phyloP scores from a whole-genome alignment of 2,113 vertebrate species.

The Neomonachus schauinslandi region DNA sequence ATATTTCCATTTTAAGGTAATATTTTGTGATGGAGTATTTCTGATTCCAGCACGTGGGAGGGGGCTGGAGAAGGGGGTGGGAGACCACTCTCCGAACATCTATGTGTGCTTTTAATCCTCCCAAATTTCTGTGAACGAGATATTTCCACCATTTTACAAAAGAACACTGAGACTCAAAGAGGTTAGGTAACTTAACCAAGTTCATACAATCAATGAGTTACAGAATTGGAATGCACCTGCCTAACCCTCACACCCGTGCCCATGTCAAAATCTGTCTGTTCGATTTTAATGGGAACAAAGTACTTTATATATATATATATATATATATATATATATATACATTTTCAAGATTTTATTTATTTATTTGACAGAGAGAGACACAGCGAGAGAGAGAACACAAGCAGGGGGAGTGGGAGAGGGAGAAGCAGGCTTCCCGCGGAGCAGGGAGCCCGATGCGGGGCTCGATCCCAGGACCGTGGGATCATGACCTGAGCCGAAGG shows the following conservation, averaged over 20 bases:
- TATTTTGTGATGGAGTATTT: not conserved
- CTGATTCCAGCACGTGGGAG: not conserved
- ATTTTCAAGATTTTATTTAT: too few species aligned
- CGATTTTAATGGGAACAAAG: not conserved
- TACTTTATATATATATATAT: not conserved
- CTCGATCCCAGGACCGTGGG: too few species aligned
- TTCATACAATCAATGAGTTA: not conserved
- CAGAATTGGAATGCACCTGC: not conserved
- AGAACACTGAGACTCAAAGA: not conserved
- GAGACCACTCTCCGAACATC: not conserved
- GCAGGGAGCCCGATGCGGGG: too few species aligned
- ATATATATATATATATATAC: too few species aligned
- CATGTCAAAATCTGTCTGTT: not conserved
- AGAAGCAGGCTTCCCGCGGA: too few species aligned
- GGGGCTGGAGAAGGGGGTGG: not conserved
- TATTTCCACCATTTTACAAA: not conserved
- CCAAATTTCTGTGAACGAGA: not conserved
- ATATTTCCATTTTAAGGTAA: slow-evolving; percentile 48
- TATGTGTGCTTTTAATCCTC: not conserved
- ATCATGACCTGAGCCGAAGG: too few species aligned
- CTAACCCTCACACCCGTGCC: not conserved
- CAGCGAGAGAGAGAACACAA: too few species aligned
- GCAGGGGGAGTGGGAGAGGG: too few species aligned
- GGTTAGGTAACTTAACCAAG: not conserved
- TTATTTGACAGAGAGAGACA: too few species aligned